These are phyloP conservation scores for Ciconia stormi DNA, from an alignment of 2,113 vertebrate genomes.

Conservation along the genomic window DNA sequence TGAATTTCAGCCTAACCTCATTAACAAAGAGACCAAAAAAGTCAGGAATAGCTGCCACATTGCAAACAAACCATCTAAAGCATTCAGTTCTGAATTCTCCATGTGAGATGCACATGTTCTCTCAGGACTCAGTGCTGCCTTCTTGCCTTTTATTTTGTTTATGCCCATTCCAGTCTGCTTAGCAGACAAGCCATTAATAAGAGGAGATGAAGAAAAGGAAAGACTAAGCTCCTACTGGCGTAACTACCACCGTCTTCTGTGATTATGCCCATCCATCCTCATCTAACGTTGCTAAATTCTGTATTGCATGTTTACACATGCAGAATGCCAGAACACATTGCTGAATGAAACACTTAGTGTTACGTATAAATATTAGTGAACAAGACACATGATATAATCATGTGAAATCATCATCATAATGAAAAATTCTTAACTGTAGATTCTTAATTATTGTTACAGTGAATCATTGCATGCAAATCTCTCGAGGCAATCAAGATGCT, in stretches of 20 bases:
- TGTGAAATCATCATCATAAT: background rate
- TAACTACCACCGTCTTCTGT: background rate
- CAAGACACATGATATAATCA: background rate
- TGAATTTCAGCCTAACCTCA: background rate
- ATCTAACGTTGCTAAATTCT: background rate
- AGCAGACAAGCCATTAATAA: background rate
- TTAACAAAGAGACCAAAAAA: background rate
- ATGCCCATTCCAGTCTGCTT: background rate
- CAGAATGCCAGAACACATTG: background rate
- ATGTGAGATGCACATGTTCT: background rate
- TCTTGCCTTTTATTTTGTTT: background rate
- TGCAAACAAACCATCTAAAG: background rate
- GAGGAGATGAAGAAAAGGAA: background rate
- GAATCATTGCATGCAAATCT: background rate
- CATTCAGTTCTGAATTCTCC: background rate
- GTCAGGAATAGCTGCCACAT: background rate
- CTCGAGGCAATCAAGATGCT: background rate
- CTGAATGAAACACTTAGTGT: background rate
- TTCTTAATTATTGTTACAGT: constrained; percentile 31
- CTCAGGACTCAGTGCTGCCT: background rate
- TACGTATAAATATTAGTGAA: background rate
- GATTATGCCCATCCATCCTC: background rate
- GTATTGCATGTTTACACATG: background rate
- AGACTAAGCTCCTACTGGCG: background rate
- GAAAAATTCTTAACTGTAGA: constrained; percentile 36